A percentile compares a stretch with the other conserved stretches of the same genome.
Evolutionary conservation across 2,113 vertebrate genomes (phyloP).

Genomic region (Apodemus speciosus): DNA sequence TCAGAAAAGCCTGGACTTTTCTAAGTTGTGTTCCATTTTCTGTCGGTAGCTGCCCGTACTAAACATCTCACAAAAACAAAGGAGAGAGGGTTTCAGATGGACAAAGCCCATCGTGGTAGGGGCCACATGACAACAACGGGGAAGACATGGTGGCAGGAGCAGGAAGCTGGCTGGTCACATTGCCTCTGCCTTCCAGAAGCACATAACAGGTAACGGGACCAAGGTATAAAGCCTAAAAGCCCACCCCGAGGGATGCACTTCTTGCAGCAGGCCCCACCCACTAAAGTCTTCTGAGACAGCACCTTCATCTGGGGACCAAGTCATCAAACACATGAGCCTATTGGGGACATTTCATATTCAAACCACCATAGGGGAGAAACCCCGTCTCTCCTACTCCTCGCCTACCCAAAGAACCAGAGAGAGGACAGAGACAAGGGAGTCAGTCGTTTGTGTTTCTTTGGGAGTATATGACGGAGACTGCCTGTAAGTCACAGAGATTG

Average conservation of each 20-base stretch:
- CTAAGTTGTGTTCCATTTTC: neutral
- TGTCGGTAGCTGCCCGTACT: neutral
- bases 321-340: neutral
- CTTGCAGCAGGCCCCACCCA: neutral
- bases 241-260: neutral
- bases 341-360: neutral
- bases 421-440: neutral
- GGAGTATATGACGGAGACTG: neutral
- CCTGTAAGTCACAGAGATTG: neutral
- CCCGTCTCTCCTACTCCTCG: neutral
- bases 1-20: conserved; percentile 13
- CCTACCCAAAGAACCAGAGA: neutral
- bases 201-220: neutral
- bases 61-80: neutral
- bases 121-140: no score
- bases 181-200: neutral
- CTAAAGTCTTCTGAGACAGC: neutral
- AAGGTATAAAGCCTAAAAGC: neutral
- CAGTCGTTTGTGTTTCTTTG: neutral
- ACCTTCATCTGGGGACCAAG: neutral
- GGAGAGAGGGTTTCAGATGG: neutral
- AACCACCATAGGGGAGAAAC: neutral
- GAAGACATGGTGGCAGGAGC: neutral
- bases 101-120: neutral
- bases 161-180: neutral